Evolutionary conservation across 1,140 invertebrate species (phyloP).

Genomic region (Eurosta solidaginis): DNA sequence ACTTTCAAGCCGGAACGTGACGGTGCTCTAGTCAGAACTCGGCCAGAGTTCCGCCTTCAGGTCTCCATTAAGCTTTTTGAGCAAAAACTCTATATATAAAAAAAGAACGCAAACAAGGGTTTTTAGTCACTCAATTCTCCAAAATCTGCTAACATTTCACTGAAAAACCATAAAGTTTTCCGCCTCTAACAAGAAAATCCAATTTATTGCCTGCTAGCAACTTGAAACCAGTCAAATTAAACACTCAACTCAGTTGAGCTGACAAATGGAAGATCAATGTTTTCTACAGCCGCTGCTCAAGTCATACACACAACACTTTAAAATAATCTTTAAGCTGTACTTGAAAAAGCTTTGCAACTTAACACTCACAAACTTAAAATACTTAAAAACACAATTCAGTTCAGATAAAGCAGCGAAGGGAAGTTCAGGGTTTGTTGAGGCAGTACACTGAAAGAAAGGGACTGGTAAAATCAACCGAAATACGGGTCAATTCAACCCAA

Average conservation of each 20-base stretch:
- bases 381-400: not conserved
- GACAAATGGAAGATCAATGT: conserved; percentile 19
- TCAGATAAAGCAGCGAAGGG: not conserved
- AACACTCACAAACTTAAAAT: not conserved
- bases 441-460: not conserved
- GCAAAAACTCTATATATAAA: not conserved
- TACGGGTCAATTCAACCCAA: no score
- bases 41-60: no score
- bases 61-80: no score
- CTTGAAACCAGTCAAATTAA: conserved; percentile 6
- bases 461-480: no score
- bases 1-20: no score
- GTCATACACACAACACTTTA: not conserved
- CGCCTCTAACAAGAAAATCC: not conserved
- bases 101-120: no score
- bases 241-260: not conserved
- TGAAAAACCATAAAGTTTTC: not conserved
- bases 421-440: not conserved
- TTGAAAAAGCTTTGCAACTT: not conserved
- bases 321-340: not conserved
- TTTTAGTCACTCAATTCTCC: not conserved
- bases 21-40: no score
- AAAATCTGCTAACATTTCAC: not conserved
- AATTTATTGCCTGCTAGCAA: conserved; percentile 3
- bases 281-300: not conserved